These are phyloP conservation scores for Tipula helvola DNA, from an alignment of 2,888 invertebrate species.

Conservation along the genomic window DNA sequence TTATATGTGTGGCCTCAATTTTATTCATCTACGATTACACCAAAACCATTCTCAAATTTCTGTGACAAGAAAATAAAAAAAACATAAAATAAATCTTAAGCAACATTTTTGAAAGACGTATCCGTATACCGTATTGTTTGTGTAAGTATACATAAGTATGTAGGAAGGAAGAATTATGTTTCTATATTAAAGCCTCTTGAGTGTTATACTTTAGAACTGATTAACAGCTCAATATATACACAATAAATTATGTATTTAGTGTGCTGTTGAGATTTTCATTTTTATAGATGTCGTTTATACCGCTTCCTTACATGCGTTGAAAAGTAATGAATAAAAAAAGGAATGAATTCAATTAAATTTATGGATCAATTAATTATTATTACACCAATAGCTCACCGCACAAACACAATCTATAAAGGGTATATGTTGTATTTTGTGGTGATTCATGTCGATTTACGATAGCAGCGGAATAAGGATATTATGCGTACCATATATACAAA, in stretches of 20 bases:
- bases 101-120: background rate
- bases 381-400: background rate
- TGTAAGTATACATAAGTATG: background rate
- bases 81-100: background rate
- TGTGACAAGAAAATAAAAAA: background rate
- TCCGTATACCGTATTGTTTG: too few relatives aligned
- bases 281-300: background rate
- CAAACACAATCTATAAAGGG: background rate
- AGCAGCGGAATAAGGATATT: background rate
- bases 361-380: background rate
- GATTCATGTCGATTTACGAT: background rate
- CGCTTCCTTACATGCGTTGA: background rate
- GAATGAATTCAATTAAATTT: background rate
- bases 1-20: background rate
- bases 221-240: background rate
- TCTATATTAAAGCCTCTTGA: background rate
- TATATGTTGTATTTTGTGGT: background rate
- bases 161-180: background rate
- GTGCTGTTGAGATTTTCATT: background rate
- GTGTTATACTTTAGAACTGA: background rate
- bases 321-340: background rate
- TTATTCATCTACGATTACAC: background rate
- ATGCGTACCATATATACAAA: background rate
- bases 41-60: background rate
- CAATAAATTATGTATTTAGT: background rate